Base-by-base conservation (phyloP, 2,888 invertebrate species). In the Ochropacha duplaris region DNA sequence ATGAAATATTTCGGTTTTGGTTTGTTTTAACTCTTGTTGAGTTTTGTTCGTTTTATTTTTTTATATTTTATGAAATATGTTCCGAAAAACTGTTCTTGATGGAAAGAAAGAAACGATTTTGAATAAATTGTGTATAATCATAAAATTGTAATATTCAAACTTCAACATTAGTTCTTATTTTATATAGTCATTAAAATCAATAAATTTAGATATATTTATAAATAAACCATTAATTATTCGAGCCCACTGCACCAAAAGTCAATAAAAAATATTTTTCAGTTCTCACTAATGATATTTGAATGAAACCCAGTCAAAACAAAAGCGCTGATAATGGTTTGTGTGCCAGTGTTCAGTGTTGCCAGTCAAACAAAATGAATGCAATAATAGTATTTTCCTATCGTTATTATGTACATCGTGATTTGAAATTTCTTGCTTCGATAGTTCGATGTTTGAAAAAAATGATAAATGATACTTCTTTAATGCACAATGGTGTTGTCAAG, bases 381-480 rank as follows among this genome's bases (percentile, higher is more conserved):
- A 74, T 31, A 31, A 31, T 71, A 77, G 77, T 66, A 71, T 68
- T 73, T 74, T 72, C 76, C 69, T 68, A 65, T 62, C 60, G 65
- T 62, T 68, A 59, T 54, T 54, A 39, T 49, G 57, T 54, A 51
- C 59, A 67, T 76, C 79, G 77, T 79, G 79, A 80, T 76, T 79
- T 65, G 73, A 78, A 85, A 83, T 83, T 79, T 84, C 84, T 79
- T 76, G 81, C 72, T 66, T 81, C 78, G 76, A 81, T 79, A 77
- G 74, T 75, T 77, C 64, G 71, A 80, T 69, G 77, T 77, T 84
- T 81, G 84, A 87, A 83, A 79, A 87, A 83, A 79, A 74, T 92
- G 91, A 92, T 92, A 86, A 92, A 92, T 92, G 91, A 86, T 89
- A 79, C 79, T 74, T 79, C 74, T 72, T 19, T 44, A 80, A 79